Conservation (phyloP, 2,113 vertebrate genomes). For the Bucco capensis region DNA sequence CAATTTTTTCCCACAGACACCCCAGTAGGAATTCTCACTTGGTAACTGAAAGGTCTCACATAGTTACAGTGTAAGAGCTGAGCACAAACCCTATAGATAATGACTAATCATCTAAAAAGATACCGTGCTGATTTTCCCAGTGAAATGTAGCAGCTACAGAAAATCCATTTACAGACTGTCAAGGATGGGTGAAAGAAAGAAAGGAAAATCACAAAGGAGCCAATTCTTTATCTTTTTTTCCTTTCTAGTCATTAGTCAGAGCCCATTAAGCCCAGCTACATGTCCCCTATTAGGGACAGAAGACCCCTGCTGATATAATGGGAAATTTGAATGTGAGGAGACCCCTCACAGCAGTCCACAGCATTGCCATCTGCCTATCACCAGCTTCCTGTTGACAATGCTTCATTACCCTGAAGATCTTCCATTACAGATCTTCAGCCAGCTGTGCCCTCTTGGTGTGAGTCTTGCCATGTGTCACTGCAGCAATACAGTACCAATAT, state of each 20-base stretch:
- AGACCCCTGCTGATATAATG: conserved; percentile 4
- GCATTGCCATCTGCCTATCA: background rate
- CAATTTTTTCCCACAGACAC: background rate
- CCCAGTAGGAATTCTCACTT: background rate
- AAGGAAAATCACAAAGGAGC: conserved; percentile 1
- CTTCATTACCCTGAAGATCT: background rate
- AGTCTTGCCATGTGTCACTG: background rate
- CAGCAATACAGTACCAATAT: background rate
- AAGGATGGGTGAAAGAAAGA: background rate
- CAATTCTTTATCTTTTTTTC: conserved; percentile 14
- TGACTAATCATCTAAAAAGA: background rate
- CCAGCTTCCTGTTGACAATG: background rate
- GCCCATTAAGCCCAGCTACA: background rate
- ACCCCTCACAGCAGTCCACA: background rate
- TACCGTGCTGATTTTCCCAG: background rate
- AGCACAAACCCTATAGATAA: background rate
- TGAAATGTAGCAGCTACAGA: background rate
- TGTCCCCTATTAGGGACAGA: background rate
- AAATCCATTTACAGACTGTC: conserved; percentile 32
- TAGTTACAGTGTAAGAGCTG: background rate
- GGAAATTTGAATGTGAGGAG: background rate
- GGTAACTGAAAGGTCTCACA: background rate
- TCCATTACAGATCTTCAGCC: background rate
- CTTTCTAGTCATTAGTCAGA: conserved; percentile 10
- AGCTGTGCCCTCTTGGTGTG: background rate